Evolutionary conservation across 2,113 vertebrate genomes (phyloP), one percentile per base, ranked within the genome.

Genomic region (Rhinopomastus cyanomelas): DNA sequence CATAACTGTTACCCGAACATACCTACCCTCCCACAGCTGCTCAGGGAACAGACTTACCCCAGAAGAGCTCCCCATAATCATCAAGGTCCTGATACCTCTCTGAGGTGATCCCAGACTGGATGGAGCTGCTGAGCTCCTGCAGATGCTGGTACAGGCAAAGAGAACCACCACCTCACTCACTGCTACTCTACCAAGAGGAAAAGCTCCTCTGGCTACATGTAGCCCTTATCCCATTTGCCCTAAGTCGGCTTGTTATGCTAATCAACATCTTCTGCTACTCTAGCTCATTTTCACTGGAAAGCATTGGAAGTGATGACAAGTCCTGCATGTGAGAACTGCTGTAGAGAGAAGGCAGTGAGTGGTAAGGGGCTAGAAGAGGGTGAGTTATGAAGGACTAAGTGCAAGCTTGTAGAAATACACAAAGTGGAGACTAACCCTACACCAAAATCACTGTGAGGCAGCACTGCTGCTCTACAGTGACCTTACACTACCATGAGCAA

Each of bases 171-270:
- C 19, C 13, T 8, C 21, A 5, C 12, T 48, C 13, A 5, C 37
- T 9, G 0, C 4, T 11, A 9, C 27, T 22, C 30, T 34, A 7
- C 9, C 2, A n/a, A 6, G 22, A 12, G 2, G 3, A 4, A 53
- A 77, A 14, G 11, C 27, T 69, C 18, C 48, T 39, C 36, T 81
- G 21, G 20, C 49, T 14, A 27, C n/a, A 3, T 5, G 7, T 2
- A 56, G 5, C 27, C 23, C 59, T 64, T 34, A n/a, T 26, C 20
- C 14, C 51, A 16, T 22, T 87, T 49, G 25, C 18, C 59, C 61
- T 73, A 25, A 79, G 61, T 2, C 12, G 85, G 36, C 49, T 76
- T 7, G 0, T 68, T 32, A 64, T 17, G 1, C 22, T 59, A 30
- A 61, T 8, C 44, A 68, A 14, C 19, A 61, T 25, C 22, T 7